Evolutionary conservation across 2,113 vertebrate genomes (phyloP), one percentile per base, ranked within the genome.

Genomic region (Saccopteryx leptura): DNA sequence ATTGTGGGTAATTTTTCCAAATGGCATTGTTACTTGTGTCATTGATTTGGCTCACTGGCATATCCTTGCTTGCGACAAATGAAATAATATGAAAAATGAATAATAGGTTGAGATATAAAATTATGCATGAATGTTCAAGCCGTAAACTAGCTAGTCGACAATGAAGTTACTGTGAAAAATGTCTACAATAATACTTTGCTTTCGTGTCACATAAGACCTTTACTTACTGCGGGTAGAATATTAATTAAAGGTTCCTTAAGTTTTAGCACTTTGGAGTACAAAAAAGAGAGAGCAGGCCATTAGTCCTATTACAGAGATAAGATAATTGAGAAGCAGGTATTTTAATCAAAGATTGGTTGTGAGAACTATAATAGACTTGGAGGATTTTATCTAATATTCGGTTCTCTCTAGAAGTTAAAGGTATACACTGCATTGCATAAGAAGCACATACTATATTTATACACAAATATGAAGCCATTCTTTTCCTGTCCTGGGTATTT

Each of bases 41-140:
- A 52, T 76, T 26, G 56, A 54, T 80, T 92, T 0, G 26, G 39
- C 18, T 80, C 69, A 48, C 4, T 26, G 39, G 31, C 31, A 61
- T n/a, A 75, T 79, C 28, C 61, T 93, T 66, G 48, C 78, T 56
- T 95, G 68, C 65, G 63, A 68, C 86, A 39, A 39, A 39, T 39
- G 39, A 39, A 39, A 39, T 39, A 39, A 39, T 87, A 69, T 89
- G 63, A 83, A 61, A 95, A 95, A 80, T 93, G 88, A 94, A 69
- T 84, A 96, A 13, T 72, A 56, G 85, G 63, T 63, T 80, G 81
- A 58, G 10, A 95, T 60, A 65, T 19, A 48, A 89, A 88, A 91
- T 91, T 72, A 78, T 82, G 48, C 58, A 52, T 13, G 68, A 96
- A 56, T 65, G 46, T 69, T 90, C 58, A 86, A 61, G 65, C 63